Evolutionary conservation across 2,113 vertebrate species (phyloP), one percentile per base, ranked within the genome.

Genomic region (Cyprinodon variegatus): DNA sequence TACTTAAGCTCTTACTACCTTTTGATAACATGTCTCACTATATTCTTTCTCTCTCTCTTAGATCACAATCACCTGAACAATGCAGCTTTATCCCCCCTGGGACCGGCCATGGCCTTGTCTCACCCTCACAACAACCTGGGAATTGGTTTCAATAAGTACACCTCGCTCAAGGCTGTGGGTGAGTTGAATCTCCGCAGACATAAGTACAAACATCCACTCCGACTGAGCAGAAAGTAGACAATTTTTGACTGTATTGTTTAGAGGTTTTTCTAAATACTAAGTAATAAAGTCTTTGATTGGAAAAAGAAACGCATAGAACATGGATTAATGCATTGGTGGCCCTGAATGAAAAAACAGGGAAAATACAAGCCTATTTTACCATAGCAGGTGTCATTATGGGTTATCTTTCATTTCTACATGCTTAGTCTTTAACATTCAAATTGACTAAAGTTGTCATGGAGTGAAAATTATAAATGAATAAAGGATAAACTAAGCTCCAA

Each of bases 71-170:
- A 94, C 74, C 82, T 95, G 90, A 95, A 94, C 89, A 95, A 92
- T 1, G 90, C 92, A 36, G 91, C 92, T 20, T 78, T 94, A 74
- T 82, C 94, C 81, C 93, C 91, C 22, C 82, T 94, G 76, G 92
- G 92, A 71, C 94, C 93, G 0, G 89, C 92, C 67, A 93, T 95
- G 93, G 85, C 93, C 36, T 83, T 95, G 77, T 93, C 93, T 70
- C 94, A 95, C 86, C 94, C 94, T 64, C 93, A 95, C 65, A 95
- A 94, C 90, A 94, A 94, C 90, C 86, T 95, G 84, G 92, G 92
- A 69, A 92, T 93, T 15, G 91, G 89, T 60, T 95, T 93, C 86
- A 94, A 93, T 89, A 95, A 95, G 75, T 94, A 94, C 83, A 88
- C 93, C 11, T 92, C 94, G 12, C 93, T 95, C 46, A 95, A 95